Conservation (phyloP, 2,888 invertebrate genomes). For the Aleiodes alternator region DNA sequence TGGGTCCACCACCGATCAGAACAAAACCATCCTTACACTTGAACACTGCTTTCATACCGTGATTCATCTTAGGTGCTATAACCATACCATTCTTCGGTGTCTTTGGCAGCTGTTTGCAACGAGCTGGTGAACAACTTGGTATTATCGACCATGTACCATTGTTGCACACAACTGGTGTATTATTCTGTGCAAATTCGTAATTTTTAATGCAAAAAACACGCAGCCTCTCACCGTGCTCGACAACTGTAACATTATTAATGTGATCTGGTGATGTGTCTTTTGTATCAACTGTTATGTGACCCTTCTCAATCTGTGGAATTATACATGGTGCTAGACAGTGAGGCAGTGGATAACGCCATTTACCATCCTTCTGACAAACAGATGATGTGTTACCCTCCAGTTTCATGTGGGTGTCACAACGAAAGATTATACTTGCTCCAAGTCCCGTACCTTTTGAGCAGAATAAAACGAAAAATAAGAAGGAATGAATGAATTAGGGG, state of each 20-base stretch:
- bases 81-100: conserved; percentile 96
- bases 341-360: conserved; percentile 95
- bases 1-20: conserved; percentile 82
- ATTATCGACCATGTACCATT: conserved; percentile 98
- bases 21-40: conserved; percentile 95
- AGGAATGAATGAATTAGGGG: no score
- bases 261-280: conserved; percentile 65
- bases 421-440: conserved; percentile 94
- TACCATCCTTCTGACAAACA: conserved; percentile 94
- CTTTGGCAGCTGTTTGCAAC: conserved; percentile 90
- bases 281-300: conserved; percentile 81
- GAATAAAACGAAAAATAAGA: not conserved
- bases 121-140: conserved; percentile 88
- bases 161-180: conserved; percentile 88
- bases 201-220: conserved; percentile 89
- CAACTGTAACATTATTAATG: conserved; percentile 77
- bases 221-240: conserved; percentile 84
- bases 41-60: conserved; percentile 95
- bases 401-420: conserved; percentile 94
- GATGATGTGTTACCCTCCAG: conserved; percentile 92
- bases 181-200: conserved; percentile 88
- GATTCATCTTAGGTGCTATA: conserved; percentile 97
- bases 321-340: conserved; percentile 96
- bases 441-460: conserved; percentile 84
- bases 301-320: conserved; percentile 91